Conservation (phyloP, 2,113 vertebrate genomes). For the Eulemur macaco region DNA sequence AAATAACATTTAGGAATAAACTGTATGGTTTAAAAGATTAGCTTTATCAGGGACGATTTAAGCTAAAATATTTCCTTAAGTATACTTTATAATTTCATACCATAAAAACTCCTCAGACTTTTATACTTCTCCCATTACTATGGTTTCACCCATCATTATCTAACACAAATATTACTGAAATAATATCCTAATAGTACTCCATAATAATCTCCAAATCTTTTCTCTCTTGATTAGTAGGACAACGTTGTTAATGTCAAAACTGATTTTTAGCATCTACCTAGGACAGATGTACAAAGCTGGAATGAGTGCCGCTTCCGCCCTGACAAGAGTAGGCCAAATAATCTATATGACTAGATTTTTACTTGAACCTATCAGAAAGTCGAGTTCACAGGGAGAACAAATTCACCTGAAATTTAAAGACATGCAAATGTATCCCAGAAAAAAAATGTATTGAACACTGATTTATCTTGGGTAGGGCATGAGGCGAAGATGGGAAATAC, state of each 20-base stretch:
- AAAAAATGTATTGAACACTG: background rate
- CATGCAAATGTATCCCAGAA: background rate
- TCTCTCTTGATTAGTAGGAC: background rate
- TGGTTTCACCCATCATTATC: background rate
- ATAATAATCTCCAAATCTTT: background rate
- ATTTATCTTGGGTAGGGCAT: background rate
- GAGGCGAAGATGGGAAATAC: background rate
- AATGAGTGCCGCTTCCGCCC: background rate
- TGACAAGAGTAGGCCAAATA: background rate
- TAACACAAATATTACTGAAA: background rate
- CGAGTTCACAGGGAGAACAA: background rate
- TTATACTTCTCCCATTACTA: background rate
- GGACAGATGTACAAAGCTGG: background rate
- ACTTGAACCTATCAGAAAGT: background rate
- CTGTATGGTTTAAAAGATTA: background rate
- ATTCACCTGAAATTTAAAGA: background rate
- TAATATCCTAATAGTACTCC: background rate
- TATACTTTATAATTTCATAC: background rate
- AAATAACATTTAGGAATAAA: background rate
- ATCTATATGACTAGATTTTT: background rate
- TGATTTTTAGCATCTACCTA: background rate
- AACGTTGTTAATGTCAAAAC: background rate
- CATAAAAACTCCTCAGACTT: background rate
- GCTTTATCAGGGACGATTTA: background rate
- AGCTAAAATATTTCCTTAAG: background rate